These are phyloP conservation scores for Podarcis cretensis DNA, from an alignment of 2,113 vertebrate genomes.

Conservation along the genomic window DNA sequence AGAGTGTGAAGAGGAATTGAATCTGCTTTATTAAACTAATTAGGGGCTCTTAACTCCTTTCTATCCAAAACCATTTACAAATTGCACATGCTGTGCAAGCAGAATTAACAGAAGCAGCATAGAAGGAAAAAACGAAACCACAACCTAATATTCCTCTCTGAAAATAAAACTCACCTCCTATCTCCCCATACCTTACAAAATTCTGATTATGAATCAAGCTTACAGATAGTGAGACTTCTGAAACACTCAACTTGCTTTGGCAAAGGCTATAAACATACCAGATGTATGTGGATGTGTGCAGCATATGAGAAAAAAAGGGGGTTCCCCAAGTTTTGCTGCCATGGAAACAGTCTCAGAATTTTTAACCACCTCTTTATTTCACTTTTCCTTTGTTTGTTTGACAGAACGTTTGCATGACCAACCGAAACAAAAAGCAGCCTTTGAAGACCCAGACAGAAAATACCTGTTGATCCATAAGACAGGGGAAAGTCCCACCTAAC, in stretches of 20 bases:
- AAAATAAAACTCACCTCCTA: not conserved
- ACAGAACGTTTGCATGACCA: not conserved
- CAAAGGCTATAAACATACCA: not conserved
- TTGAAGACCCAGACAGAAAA: too few relatives aligned
- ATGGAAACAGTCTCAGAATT: not conserved
- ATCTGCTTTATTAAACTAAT: not conserved
- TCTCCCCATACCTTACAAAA: not conserved
- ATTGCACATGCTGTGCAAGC: not conserved
- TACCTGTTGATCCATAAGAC: not conserved
- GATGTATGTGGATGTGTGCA: not conserved
- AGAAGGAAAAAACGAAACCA: not conserved
- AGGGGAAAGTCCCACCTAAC: constrained; percentile 30
- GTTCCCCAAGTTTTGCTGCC: constrained; percentile 13
- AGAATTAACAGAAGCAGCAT: not conserved
- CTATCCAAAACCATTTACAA: not conserved
- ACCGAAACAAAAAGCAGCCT: constrained; percentile 44
- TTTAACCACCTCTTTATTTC: not conserved
- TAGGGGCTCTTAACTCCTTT: not conserved
- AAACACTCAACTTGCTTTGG: constrained; percentile 2
- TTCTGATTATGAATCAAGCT: not conserved
- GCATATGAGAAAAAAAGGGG: not conserved
- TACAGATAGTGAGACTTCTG: not conserved
- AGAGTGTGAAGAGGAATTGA: not conserved
- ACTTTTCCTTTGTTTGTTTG: not conserved
- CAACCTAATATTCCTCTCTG: not conserved